A percentile compares a stretch with the other conserved stretches of the same genome.
Conservation (phyloP, 2,113 vertebrate species). For the Peromyscus californicus region DNA sequence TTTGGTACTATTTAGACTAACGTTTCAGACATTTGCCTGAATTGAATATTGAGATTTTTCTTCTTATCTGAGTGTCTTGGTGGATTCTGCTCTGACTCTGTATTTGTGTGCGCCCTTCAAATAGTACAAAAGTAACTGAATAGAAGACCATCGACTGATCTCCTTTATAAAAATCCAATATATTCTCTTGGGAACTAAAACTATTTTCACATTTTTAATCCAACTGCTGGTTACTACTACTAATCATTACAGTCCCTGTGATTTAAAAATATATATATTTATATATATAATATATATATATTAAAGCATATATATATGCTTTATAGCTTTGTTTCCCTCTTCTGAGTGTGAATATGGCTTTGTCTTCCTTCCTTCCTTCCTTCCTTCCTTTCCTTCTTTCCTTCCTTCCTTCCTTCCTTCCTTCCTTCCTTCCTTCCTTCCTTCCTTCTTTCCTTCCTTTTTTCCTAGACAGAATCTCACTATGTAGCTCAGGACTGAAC, state of each 20-base stretch:
- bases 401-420: too few species aligned
- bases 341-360: neutral
- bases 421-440: too few species aligned
- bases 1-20: constrained; percentile 58
- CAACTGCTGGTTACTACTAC: neutral
- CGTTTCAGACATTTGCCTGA: constrained; percentile 47
- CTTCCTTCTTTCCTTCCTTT: neutral
- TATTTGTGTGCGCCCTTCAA: neutral
- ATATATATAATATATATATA: too few species aligned
- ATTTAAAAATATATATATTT: too few species aligned
- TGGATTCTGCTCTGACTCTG: neutral
- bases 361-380: neutral
- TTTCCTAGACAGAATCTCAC: neutral
- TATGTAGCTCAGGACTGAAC: too few species aligned
- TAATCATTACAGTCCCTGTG: neutral
- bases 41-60: neutral
- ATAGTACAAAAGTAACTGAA: neutral
- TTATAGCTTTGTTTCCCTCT: constrained; percentile 26
- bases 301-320: too few species aligned
- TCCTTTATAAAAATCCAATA: neutral
- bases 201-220: constrained; percentile 2
- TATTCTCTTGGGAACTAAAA: neutral
- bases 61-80: constrained; percentile 45
- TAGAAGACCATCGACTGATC: neutral
- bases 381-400: too few species aligned